Base-by-base conservation (phyloP, 2,797 vertebrate genomes). In the Lutjanus campechanus region DNA sequence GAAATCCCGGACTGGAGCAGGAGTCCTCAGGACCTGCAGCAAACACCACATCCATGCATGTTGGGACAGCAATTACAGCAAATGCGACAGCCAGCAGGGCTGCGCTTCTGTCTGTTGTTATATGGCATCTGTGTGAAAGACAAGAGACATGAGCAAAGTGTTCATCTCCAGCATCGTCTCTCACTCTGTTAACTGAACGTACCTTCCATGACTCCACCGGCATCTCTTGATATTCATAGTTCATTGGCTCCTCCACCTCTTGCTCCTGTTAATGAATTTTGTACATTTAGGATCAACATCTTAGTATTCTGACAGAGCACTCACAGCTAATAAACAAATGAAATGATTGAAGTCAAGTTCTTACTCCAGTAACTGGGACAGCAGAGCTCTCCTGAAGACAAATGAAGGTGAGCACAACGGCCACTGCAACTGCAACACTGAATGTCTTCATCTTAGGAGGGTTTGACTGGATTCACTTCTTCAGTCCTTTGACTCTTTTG, bases 321-420 rank as follows among this genome's bases (percentile, higher is more conserved):
- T 65, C 5, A 40, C 4, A 41, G 8, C 19, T 53, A 53, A 51
- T 53, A 11, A 20, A n/a, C n/a, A 12, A 16, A 17, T 54, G 1
- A 44, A 15, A 29, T n/a, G n/a, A 54, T 8, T 16, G 1, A 20
- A 22, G 66, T 55, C 55, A 20, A 22, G 66, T 55, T 69, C 40
- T 69, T 69, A 69, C 66, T 44, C 55, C 51, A 20, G 10, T 53
- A n/a, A 20, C 3, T 53, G 51, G 10, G 51, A 10, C 51, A 53
- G 51, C n/a, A 53, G 51, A 53, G 51, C 51, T 53, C 51, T 53
- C 59, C 20, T 89, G 43, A 12, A 91, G 15, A 69, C 82, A 91
- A n/a, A 84, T 47, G 25, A 89, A 84, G 44, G 79, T 51, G 10
- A 92, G n/a, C 59, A 91, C 11, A 29, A 91, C 17, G 17, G 58